Evolutionary conservation across 1,140 invertebrate species (phyloP).

Genomic region (Holotrichia oblita): DNA sequence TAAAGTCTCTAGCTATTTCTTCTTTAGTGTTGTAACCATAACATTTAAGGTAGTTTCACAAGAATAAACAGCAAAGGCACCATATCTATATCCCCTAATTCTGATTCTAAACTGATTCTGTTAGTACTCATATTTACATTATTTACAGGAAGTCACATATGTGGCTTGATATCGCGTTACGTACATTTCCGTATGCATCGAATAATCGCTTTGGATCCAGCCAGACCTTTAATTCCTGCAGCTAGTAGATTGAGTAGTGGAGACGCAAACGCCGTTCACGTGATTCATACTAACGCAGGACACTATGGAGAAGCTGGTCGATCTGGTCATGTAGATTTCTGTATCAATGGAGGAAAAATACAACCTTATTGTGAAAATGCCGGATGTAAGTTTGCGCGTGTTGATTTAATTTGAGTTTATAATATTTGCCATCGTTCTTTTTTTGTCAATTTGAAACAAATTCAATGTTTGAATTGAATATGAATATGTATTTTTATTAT

Average conservation of each 20-base stretch:
- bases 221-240: conserved; percentile 72
- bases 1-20: no score
- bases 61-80: no score
- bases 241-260: conserved; percentile 72
- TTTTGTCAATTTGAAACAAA: no score
- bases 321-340: conserved; percentile 78
- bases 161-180: conserved; percentile 75
- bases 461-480: not conserved
- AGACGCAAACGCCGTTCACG: conserved; percentile 76
- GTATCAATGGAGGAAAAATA: conserved; percentile 76
- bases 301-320: conserved; percentile 75
- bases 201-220: conserved; percentile 78
- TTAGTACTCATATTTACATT: no score
- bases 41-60: no score
- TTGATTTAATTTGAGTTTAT: not conserved
- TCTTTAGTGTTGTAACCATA: no score
- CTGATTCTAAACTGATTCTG: no score
- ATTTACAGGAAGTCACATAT: conserved; percentile 69
- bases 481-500: no score
- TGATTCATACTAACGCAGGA: conserved; percentile 80
- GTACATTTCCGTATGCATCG: conserved; percentile 69
- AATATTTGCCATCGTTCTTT: no score
- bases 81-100: no score
- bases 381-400: conserved; percentile 65
- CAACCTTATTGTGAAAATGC: conserved; percentile 77